Evolutionary conservation across 2,113 vertebrate species (phyloP), one percentile per base, ranked within the genome.

Genomic region (Antennarius striatus): DNA sequence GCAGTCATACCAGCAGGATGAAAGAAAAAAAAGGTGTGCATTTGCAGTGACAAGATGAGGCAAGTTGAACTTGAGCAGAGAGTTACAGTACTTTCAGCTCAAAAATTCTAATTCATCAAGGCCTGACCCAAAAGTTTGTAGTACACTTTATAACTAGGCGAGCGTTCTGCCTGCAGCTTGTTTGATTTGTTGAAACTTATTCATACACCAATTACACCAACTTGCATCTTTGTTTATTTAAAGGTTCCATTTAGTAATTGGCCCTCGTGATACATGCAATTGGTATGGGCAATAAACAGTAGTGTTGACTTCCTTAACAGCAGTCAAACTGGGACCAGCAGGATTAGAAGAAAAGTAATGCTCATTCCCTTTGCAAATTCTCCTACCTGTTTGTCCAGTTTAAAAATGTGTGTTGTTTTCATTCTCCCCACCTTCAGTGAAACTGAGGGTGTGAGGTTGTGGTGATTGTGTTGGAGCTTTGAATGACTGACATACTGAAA

Each of bases 41-140:
- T 77, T 66, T 45, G 51, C 56, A 4, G 5, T 39, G 30, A 80
- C 83, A 85, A 79, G 84, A 84, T 56, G 71, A 83, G 84, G 60
- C 86, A 88, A 75, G 88, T 81, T 64, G 36, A 70, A 49, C 30
- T 13, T 0, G 16, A 67, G 76, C 48, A 65, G 63, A 73, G 57
- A 30, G 67, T 63, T 78, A 79, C 56, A 50, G 0, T 68, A 62
- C 59, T 71, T 80, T 70, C 51, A 15, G 42, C 56, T 62, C 67
- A 32, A 66, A 40, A 60, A 67, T 43, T 54, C 28, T 29, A 13
- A 10, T 63, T 71, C 51, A 10, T 40, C 8, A 11, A 68, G 57
- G 72, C 40, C 4, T 10, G 42, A 65, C 68, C 36, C 3, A 8
- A 10, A 5, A 15, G 57, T 30, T 51, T 52, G 17, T 11, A 7